Percentiles rank a stretch among this genome's conserved stretches.
These are phyloP conservation scores for Onychostruthus taczanowskii DNA, from an alignment of 2,113 vertebrate genomes.

Conservation along the genomic window DNA sequence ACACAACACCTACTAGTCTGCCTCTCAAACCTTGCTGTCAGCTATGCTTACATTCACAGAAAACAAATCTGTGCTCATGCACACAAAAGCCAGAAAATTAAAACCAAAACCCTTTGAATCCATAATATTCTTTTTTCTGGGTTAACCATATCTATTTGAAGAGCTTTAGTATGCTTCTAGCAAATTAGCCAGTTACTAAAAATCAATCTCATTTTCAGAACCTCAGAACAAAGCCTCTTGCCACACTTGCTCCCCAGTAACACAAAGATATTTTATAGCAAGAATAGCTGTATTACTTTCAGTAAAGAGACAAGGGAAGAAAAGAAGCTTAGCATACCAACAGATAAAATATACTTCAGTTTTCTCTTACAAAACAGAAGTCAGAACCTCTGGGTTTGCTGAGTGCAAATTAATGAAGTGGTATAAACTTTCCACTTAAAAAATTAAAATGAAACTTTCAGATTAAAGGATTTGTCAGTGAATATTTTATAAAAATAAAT, in stretches of 20 bases:
- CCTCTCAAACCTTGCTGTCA: not conserved
- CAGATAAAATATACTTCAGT: constrained; percentile 48
- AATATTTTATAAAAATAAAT: constrained; percentile 45
- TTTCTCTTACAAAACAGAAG: constrained; percentile 27
- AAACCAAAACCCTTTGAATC: not conserved
- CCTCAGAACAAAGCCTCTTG: not conserved
- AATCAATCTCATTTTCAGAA: not conserved
- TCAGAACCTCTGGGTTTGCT: constrained; percentile 37
- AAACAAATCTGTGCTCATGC: not conserved
- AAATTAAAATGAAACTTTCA: constrained; percentile 32
- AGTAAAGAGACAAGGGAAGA: not conserved
- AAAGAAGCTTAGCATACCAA: constrained; percentile 55
- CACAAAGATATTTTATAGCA: not conserved
- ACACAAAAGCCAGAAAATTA: not conserved
- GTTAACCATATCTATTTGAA: not conserved
- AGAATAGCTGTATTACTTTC: not conserved
- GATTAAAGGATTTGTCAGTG: constrained; percentile 59
- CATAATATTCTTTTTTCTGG: not conserved
- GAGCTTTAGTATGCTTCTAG: not conserved
- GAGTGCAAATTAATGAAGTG: constrained; percentile 51
- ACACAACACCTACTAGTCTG: fast-evolving
- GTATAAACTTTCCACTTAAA: constrained; percentile 17
- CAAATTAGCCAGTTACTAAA: not conserved
- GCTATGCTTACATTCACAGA: not conserved
- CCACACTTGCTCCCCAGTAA: not conserved